These are phyloP conservation scores for Turritopsis dohrnii DNA, from an alignment of 30 jellyfish, hydroid and myxozoan genomes.

Conservation along the genomic window DNA sequence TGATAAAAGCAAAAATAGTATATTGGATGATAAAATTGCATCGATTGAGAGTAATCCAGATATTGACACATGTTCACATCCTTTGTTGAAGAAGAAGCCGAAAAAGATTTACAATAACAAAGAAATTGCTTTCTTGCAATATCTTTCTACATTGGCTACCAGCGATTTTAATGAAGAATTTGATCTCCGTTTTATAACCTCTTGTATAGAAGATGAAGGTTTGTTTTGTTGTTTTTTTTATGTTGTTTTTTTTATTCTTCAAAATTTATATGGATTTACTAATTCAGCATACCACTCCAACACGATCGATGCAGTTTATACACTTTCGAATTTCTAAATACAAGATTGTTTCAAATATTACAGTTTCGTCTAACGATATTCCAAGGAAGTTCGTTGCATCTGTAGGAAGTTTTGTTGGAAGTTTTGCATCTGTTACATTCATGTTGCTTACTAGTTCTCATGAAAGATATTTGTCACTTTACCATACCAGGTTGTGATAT, in stretches of 20 bases:
- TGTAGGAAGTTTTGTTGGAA: no score
- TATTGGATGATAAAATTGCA: background rate
- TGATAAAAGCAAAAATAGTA: background rate
- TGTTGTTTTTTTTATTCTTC: no score
- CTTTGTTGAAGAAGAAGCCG: background rate
- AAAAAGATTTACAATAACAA: background rate
- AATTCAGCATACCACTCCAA: no score
- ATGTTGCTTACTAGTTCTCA: no score
- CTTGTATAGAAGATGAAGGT: background rate
- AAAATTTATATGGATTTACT: no score
- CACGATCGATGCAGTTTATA: no score
- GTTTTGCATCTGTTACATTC: no score
- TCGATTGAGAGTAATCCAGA: background rate
- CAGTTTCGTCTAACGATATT: no score
- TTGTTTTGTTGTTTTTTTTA: background rate
- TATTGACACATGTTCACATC: background rate
- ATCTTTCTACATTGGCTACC: background rate
- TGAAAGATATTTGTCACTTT: background rate
- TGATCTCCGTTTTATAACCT: background rate
- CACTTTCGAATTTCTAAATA: no score
- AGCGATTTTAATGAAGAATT: background rate
- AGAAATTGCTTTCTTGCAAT: background rate
- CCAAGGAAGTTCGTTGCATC: no score
- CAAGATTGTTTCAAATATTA: no score
- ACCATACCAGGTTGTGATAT: constrained; percentile 20